Evolutionary conservation across 2,113 vertebrate species (phyloP).

Genomic region (Marmota monax): DNA sequence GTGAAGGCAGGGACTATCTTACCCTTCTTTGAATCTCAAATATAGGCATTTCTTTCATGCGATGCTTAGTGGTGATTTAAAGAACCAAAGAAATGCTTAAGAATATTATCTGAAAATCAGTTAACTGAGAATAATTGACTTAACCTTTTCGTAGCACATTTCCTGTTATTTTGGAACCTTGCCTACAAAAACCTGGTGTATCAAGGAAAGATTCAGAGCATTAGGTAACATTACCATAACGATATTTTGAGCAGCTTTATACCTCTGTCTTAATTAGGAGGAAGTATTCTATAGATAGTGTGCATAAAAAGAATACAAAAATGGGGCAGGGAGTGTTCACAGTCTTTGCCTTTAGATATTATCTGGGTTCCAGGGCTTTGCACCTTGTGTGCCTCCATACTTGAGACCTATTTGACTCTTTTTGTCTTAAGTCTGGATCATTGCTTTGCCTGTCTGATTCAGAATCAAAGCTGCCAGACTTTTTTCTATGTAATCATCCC

Average conservation of each 20-base stretch:
- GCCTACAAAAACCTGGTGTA: conserved; percentile 4
- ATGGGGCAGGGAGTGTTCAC: not conserved
- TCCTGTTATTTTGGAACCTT: conserved; percentile 26
- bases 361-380: not conserved
- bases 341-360: not conserved
- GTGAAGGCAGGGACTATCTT: not conserved
- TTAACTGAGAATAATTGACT: not conserved
- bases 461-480: not conserved
- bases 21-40: not conserved
- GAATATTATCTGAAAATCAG: not conserved
- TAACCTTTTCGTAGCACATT: conserved; percentile 27
- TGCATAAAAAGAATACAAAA: not conserved
- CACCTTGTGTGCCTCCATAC: not conserved
- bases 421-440: not conserved
- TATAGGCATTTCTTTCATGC: not conserved
- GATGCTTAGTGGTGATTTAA: not conserved
- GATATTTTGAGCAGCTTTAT: conserved; percentile 31
- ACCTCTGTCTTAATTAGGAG: not conserved
- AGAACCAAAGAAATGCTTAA: not conserved
- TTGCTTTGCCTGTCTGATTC: not conserved
- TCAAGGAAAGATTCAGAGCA: not conserved
- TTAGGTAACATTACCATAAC: not conserved
- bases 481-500: not conserved
- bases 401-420: conserved; percentile 30
- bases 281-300: not conserved